These are phyloP conservation scores for Urocolius indicus DNA, from an alignment of 2,113 vertebrate genomes.

Conservation along the genomic window DNA sequence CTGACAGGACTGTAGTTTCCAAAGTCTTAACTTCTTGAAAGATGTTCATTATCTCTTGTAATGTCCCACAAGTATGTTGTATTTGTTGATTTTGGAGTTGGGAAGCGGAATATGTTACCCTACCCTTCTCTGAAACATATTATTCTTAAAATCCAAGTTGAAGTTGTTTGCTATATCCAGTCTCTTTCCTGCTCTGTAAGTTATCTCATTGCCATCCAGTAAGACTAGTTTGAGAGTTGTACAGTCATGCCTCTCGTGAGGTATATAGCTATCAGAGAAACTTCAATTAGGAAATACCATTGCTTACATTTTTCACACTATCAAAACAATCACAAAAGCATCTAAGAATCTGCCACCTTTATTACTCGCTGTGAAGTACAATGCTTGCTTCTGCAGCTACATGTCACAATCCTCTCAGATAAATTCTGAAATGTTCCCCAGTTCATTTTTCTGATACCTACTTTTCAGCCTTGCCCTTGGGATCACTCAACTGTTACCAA, in stretches of 20 bases:
- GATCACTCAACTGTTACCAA: not conserved
- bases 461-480: not conserved
- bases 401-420: not conserved
- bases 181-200: not conserved
- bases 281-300: not conserved
- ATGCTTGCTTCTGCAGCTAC: not conserved
- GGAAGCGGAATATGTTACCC: not conserved
- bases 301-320: not conserved
- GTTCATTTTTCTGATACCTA: not conserved
- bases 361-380: not conserved
- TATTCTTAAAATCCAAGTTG: not conserved
- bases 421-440: not conserved
- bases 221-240: not conserved
- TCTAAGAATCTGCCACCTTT: not conserved
- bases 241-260: not conserved
- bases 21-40: not conserved
- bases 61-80: not conserved
- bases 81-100: not conserved
- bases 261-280: not conserved
- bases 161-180: not conserved
- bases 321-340: not conserved
- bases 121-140: not conserved
- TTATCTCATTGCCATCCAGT: not conserved
- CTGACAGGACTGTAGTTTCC: not conserved
- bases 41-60: not conserved